Percentiles rank a stretch among this genome's conserved stretches.
phyloP scores from a whole-genome alignment of 2,113 vertebrate genomes.

The Barnardius zonarius region DNA sequence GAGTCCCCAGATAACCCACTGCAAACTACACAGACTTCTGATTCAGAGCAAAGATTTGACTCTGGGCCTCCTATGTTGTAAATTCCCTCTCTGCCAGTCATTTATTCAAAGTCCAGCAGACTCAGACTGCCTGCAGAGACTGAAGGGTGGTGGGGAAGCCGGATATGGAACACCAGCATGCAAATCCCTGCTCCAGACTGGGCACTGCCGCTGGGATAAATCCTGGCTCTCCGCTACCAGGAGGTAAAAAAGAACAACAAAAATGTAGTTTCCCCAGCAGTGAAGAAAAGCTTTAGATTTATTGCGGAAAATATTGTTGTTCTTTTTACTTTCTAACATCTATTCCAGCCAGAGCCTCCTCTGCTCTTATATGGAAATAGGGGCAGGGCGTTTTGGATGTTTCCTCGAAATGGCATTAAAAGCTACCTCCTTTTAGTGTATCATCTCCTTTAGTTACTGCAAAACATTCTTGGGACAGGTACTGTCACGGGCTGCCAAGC shows the following conservation, averaged over 20 bases:
- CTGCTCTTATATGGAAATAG: constrained; percentile 1
- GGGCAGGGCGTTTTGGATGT: background rate
- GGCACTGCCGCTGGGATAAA: background rate
- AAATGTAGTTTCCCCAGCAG: background rate
- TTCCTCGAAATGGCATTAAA: constrained; percentile 51
- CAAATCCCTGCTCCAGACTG: constrained; percentile 43
- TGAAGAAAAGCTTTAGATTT: constrained; percentile 43
- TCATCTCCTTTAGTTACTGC: constrained; percentile 28
- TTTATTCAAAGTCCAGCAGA: background rate
- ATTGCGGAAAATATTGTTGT: constrained; percentile 45
- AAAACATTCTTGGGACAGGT: constrained; percentile 48
- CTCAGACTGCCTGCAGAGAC: background rate
- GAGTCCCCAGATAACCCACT: background rate
- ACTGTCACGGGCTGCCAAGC: background rate
- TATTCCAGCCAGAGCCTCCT: constrained; percentile 10
- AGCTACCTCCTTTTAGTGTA: background rate
- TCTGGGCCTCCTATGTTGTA: background rate
- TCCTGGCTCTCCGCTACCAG: background rate
- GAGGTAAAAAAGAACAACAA: background rate
- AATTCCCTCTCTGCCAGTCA: background rate
- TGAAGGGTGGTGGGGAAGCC: background rate
- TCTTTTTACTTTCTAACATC: constrained; percentile 49
- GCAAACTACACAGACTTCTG: background rate
- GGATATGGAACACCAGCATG: constrained; percentile 37
- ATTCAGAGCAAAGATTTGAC: background rate